A percentile compares a stretch with the other conserved stretches of the same genome.
Evolutionary conservation across 2,888 invertebrate genomes (phyloP).

Genomic region (Lycocerus yunnanus): DNA sequence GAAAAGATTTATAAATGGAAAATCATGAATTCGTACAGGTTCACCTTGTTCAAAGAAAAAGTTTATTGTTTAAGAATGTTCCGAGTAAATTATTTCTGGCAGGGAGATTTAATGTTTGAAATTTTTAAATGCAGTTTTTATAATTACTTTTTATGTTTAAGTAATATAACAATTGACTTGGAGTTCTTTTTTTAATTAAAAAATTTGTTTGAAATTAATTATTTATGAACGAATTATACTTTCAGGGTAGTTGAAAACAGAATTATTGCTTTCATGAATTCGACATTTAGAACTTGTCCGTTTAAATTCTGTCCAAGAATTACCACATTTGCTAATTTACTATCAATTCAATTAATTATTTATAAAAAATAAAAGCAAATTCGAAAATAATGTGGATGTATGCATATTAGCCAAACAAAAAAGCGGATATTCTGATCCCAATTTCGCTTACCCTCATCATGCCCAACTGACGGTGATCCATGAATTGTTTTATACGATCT

Average conservation of each 20-base stretch:
- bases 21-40: not conserved
- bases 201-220: not conserved
- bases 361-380: not conserved
- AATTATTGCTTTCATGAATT: not conserved
- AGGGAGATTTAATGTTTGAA: not conserved
- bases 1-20: not conserved
- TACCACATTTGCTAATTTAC: not conserved
- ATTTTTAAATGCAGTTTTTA: not conserved
- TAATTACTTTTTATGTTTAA: not conserved
- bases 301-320: not conserved
- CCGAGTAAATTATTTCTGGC: not conserved
- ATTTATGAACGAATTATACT: not conserved
- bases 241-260: not conserved
- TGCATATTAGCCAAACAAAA: not conserved
- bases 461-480: not conserved
- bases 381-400: not conserved
- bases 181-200: too few relatives aligned
- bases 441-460: conserved; percentile 2
- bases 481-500: conserved; percentile 1
- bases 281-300: not conserved
- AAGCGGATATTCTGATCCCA: not conserved
- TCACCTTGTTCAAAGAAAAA: not conserved
- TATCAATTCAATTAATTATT: not conserved
- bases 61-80: not conserved
- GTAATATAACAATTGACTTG: too few relatives aligned